A percentile compares a stretch with the other conserved stretches of the same genome.
phyloP scores from a whole-genome alignment of 2,797 vertebrate species.

The Cossypha heuglini region DNA sequence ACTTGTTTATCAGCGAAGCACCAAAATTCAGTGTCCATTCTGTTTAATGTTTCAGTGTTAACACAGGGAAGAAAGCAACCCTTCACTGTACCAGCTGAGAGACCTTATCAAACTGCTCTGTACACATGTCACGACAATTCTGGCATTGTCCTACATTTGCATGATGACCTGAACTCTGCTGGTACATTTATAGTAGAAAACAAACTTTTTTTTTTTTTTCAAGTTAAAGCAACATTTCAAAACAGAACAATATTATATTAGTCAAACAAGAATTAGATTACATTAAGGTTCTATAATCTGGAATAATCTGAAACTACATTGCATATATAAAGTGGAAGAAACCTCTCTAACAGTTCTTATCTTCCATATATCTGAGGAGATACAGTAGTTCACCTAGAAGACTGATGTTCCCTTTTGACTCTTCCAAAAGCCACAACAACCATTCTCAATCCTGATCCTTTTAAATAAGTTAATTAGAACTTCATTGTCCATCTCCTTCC shows the following conservation, averaged over 20 bases:
- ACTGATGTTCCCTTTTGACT: neutral
- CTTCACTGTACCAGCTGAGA: neutral
- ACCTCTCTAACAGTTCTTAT: neutral
- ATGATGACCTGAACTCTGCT: neutral
- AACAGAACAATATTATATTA: neutral
- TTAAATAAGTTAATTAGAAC: neutral
- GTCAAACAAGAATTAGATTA: neutral
- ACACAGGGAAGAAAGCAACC: neutral
- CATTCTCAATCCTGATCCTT: neutral
- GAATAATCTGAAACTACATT: neutral
- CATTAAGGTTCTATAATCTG: neutral
- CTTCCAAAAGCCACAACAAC: neutral
- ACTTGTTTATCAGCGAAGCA: neutral
- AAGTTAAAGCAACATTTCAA: neutral
- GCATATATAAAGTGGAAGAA: neutral
- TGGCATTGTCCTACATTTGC: neutral
- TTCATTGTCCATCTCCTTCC: neutral
- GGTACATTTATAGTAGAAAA: neutral
- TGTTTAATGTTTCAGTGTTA: neutral
- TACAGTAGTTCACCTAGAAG: neutral
- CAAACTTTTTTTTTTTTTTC: neutral
- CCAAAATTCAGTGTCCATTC: neutral
- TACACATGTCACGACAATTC: neutral
- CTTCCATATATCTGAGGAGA: neutral
- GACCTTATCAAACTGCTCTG: neutral